These are phyloP conservation scores for Andricus quercusramuli DNA, from an alignment of 2,888 invertebrate genomes.

Conservation along the genomic window DNA sequence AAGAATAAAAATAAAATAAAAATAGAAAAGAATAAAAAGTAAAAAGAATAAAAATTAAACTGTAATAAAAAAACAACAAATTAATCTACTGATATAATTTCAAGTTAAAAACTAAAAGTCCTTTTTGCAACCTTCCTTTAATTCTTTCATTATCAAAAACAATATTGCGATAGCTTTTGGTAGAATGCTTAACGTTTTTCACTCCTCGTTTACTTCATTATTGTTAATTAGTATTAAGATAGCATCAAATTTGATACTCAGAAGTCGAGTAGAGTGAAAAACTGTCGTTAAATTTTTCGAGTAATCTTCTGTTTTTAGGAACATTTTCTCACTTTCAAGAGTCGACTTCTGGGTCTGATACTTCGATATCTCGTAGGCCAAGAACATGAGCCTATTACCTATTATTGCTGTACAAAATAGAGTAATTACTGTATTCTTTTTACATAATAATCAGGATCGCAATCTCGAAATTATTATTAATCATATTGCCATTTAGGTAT, in stretches of 20 bases:
- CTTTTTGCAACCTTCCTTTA: neutral
- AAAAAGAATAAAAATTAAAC: neutral
- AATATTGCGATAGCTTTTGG: neutral
- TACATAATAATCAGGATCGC: slow-evolving; percentile 38
- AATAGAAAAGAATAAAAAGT: neutral
- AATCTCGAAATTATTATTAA: slow-evolving; percentile 20
- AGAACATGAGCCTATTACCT: slow-evolving; percentile 45
- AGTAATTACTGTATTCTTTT: slow-evolving; percentile 51
- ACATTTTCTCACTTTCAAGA: neutral
- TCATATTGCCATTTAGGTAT: neutral
- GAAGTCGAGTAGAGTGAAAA: slow-evolving; percentile 19
- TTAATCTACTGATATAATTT: neutral
- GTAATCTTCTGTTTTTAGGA: neutral
- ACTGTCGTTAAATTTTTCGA: neutral
- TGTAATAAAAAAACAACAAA: neutral
- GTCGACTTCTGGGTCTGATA: slow-evolving; percentile 30
- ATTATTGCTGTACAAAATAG: slow-evolving; percentile 43
- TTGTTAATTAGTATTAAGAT: slow-evolving; percentile 10
- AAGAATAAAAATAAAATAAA: neutral
- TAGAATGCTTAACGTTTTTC: slow-evolving; percentile 5
- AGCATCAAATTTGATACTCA: neutral
- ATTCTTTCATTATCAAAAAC: neutral
- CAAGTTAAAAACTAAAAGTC: neutral
- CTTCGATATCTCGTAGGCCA: slow-evolving; percentile 28
- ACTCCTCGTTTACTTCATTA: neutral